Conservation (phyloP, 2,797 vertebrate species). For the Syngnathus rostellatus region DNA sequence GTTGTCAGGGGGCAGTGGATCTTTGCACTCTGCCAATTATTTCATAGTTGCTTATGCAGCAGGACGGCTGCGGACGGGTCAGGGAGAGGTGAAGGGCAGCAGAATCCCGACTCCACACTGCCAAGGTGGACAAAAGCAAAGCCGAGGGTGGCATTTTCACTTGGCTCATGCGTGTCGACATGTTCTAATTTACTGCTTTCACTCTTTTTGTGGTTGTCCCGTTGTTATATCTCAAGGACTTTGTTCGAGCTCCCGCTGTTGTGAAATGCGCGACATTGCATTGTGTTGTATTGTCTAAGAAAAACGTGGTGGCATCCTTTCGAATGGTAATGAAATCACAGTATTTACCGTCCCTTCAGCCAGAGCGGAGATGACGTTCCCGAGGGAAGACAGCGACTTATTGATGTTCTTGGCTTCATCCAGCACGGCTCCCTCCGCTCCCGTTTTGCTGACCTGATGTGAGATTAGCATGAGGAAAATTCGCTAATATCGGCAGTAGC, state of each 20-base stretch:
- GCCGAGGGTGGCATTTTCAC: background rate
- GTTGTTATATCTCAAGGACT: too few relatives aligned
- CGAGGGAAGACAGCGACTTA: constrained; percentile 93
- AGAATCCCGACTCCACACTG: background rate
- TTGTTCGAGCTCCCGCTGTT: too few relatives aligned
- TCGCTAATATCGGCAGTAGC: background rate
- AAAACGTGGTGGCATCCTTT: background rate
- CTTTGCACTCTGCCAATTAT: background rate
- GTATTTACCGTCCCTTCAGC: constrained; percentile 87
- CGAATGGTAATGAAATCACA: background rate
- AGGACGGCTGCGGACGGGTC: background rate
- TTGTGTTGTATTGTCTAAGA: too few relatives aligned
- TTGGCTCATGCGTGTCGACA: background rate
- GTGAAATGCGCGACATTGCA: constrained; percentile 37
- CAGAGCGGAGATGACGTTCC: constrained; percentile 94
- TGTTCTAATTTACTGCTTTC: background rate
- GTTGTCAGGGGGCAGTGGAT: constrained; percentile 1
- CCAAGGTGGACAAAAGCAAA: background rate
- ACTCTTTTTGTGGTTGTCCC: too few relatives aligned
- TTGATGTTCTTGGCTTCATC: constrained; percentile 99
- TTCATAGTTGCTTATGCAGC: constrained; percentile 2
- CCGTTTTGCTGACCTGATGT: constrained; percentile 93
- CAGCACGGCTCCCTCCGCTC: constrained; percentile 91
- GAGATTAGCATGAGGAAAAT: background rate
- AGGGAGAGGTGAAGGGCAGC: background rate